Percentiles rank a stretch among this genome's conserved stretches.
Evolutionary conservation across 2,113 vertebrate species (phyloP).

Genomic region (Grus americana): DNA sequence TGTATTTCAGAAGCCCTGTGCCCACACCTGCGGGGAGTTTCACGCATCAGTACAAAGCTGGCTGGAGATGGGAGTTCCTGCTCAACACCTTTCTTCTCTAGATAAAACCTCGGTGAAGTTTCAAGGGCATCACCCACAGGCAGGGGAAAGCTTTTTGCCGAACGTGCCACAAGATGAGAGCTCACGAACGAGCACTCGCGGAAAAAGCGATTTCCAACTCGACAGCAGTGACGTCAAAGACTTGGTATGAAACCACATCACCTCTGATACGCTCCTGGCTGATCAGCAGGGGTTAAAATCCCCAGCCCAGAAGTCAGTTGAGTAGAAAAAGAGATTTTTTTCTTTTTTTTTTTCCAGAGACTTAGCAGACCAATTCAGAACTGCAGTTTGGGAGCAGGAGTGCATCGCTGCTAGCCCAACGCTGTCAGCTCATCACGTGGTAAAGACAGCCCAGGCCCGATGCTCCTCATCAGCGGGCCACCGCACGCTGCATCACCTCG

Average conservation of each 20-base stretch:
- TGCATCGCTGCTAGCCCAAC: background rate
- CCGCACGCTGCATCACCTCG: accelerated
- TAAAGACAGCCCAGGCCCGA: background rate
- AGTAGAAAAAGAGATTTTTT: background rate
- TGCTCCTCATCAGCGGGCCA: too few species aligned
- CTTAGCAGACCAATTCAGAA: background rate
- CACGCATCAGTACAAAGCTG: too few species aligned
- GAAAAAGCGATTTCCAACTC: background rate
- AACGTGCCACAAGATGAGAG: background rate
- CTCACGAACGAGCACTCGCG: accelerated
- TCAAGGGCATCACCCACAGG: background rate
- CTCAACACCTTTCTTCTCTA: background rate
- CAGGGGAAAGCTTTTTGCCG: background rate
- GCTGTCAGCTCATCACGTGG: accelerated
- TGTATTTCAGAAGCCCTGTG: background rate
- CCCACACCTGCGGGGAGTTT: background rate
- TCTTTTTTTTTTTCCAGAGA: background rate
- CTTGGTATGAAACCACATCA: background rate
- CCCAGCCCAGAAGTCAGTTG: background rate
- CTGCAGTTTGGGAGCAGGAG: background rate
- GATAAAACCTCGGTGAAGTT: background rate
- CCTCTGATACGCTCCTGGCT: background rate
- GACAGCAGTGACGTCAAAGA: accelerated
- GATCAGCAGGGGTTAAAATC: background rate
- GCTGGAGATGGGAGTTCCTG: background rate